A percentile compares a stretch with the other conserved stretches of the same genome.
phyloP scores from a whole-genome alignment of 2,113 vertebrate genomes.

The Mionectes macconnelli region DNA sequence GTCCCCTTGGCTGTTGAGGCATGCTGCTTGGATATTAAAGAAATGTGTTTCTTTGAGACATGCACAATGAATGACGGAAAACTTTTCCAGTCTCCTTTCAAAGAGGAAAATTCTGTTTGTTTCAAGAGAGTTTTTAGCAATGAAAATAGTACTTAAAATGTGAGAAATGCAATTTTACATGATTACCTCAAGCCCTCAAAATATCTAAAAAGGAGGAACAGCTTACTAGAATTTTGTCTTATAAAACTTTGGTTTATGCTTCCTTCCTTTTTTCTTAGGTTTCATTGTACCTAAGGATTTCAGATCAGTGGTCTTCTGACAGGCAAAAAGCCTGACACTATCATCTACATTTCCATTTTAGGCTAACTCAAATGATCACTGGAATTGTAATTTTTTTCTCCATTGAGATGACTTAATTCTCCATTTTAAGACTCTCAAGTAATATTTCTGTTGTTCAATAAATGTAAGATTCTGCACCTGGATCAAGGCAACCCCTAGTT shows the following conservation, averaged over 20 bases:
- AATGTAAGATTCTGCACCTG: not conserved
- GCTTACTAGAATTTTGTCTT: not conserved
- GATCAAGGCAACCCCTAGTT: accelerated
- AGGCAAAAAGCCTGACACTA: not conserved
- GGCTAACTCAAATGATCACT: not conserved
- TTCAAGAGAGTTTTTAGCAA: not conserved
- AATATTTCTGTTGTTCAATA: not conserved
- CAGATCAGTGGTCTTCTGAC: not conserved
- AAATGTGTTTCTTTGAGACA: not conserved
- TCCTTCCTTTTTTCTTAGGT: not conserved
- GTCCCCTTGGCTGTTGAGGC: not conserved
- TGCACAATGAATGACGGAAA: not conserved
- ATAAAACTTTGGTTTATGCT: not conserved
- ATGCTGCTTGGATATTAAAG: not conserved
- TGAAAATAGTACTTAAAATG: not conserved
- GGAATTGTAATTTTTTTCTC: not conserved
- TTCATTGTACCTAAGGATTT: not conserved
- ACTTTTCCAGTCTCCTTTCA: not conserved
- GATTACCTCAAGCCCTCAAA: not conserved
- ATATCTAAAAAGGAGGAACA: not conserved
- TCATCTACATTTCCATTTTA: not conserved
- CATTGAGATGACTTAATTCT: not conserved
- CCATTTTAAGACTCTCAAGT: not conserved
- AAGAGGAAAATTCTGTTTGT: not conserved
- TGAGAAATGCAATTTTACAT: not conserved